These are phyloP conservation scores for Rhopilema esculentum DNA, from an alignment of 30 jellyfish, hydroid and myxozoan genomes.

Conservation along the genomic window DNA sequence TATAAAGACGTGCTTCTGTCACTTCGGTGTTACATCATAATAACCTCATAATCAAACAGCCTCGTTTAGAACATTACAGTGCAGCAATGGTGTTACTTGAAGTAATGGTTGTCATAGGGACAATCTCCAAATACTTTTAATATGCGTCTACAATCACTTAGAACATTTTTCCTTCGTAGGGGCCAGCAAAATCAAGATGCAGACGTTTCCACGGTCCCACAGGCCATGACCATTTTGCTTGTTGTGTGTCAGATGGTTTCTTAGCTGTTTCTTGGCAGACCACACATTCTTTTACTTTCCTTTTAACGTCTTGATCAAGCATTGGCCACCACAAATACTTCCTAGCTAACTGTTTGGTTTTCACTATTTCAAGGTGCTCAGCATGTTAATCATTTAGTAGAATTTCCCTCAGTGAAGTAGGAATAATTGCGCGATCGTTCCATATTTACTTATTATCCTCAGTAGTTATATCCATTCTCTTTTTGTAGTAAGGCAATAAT, in stretches of 20 bases:
- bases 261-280: too few species aligned
- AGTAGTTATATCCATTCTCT: constrained; percentile 10
- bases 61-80: not conserved
- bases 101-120: not conserved
- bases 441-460: constrained; percentile 1
- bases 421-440: too few species aligned
- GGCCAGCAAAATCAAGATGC: constrained; percentile 57
- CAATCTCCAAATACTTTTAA: not conserved
- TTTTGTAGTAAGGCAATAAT: constrained; percentile 22
- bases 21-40: not conserved
- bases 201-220: not conserved
- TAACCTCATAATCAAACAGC: not conserved
- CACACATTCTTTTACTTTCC: too few species aligned
- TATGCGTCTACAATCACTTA: not conserved
- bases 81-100: not conserved
- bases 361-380: too few species aligned
- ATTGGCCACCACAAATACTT: too few species aligned
- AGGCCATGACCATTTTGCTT: constrained; percentile 43
- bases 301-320: too few species aligned
- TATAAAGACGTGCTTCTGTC: not conserved
- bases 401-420: too few species aligned
- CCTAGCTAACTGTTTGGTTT: too few species aligned
- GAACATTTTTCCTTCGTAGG: constrained; percentile 47
- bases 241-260: not conserved
- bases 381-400: too few species aligned